These are phyloP conservation scores for Drosophila seguyi DNA, from an alignment of 1,140 invertebrate genomes.

Conservation along the genomic window DNA sequence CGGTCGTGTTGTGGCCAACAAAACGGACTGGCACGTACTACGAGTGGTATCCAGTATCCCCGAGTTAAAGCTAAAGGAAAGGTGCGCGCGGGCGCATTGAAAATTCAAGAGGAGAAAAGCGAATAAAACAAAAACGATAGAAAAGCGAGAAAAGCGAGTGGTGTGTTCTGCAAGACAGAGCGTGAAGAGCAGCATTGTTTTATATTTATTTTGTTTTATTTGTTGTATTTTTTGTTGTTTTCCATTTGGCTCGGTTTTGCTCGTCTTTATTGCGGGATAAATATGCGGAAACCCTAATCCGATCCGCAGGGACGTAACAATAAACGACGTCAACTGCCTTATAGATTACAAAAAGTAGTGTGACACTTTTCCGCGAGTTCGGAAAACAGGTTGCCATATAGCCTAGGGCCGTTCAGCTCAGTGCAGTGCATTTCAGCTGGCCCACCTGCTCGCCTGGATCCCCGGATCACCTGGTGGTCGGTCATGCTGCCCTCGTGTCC, in stretches of 20 bases:
- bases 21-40: background rate
- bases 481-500: slow-evolving; percentile 25
- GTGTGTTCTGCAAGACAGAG: slow-evolving; percentile 80
- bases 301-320: slow-evolving; percentile 34
- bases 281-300: slow-evolving; percentile 65
- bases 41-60: background rate
- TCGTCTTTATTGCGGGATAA: slow-evolving; percentile 25
- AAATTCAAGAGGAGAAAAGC: slow-evolving; percentile 46
- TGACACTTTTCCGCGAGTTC: slow-evolving; percentile 44
- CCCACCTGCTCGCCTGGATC: slow-evolving; percentile 26
- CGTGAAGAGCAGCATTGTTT: slow-evolving; percentile 72
- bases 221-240: slow-evolving; percentile 32
- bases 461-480: slow-evolving; percentile 31
- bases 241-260: slow-evolving; percentile 17
- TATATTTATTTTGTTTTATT: slow-evolving; percentile 45
- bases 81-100: slow-evolving; percentile 61
- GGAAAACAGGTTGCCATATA: slow-evolving; percentile 53
- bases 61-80: slow-evolving; percentile 46
- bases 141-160: slow-evolving; percentile 49
- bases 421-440: slow-evolving; percentile 3
- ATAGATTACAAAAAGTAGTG: slow-evolving; percentile 42
- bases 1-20: slow-evolving; percentile 47
- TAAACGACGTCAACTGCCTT: slow-evolving; percentile 47
- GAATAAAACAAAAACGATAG: slow-evolving; percentile 6
- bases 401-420: slow-evolving; percentile 15